A percentile compares a stretch with the other conserved stretches of the same genome.
Conservation (phyloP, 2,888 invertebrate species). For the Tipula vernalis region DNA sequence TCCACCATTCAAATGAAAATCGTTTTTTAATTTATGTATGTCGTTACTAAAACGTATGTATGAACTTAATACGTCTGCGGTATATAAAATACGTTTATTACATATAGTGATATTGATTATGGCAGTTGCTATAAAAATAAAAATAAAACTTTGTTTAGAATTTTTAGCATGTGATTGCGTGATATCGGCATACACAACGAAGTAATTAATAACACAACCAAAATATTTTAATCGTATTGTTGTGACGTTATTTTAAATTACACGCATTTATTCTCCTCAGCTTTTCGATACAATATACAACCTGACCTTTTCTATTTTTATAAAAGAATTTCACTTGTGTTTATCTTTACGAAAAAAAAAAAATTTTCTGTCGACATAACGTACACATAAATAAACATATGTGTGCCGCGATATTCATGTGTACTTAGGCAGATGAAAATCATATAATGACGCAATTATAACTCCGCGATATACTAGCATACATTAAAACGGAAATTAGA, state of each 20-base stretch:
- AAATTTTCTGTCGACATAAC: background rate
- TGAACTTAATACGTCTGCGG: background rate
- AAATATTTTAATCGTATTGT: background rate
- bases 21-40: background rate
- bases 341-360: background rate
- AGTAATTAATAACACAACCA: background rate
- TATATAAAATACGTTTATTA: background rate
- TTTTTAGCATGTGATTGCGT: background rate
- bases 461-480: background rate
- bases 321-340: background rate
- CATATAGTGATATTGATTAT: background rate
- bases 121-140: background rate
- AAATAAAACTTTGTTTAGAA: background rate
- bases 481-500: background rate
- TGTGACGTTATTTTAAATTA: background rate
- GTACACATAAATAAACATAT: background rate
- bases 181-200: background rate
- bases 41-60: background rate
- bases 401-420: background rate
- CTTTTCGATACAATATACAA: background rate
- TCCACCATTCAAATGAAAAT: background rate
- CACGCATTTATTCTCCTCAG: background rate
- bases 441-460: background rate
- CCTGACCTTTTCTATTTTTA: background rate
- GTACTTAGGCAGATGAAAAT: background rate